phyloP scores from a whole-genome alignment of 2,888 invertebrate genomes.

The Enchytraeus crypticus region DNA sequence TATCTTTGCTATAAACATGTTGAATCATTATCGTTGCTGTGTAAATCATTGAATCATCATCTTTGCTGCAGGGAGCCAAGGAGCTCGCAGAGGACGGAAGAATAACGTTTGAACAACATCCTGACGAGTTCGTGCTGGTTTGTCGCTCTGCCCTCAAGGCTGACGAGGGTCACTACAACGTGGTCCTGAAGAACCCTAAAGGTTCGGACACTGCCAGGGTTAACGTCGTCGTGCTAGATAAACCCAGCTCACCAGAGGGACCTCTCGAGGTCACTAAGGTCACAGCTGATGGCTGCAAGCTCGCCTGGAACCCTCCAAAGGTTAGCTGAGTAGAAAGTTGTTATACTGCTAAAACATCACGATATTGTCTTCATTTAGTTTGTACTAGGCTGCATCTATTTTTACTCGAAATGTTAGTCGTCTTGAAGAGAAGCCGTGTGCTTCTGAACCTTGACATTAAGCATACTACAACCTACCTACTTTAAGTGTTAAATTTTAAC shows the following conservation, averaged over 20 bases:
- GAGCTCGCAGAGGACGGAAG: conserved; percentile 67
- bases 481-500: too few relatives aligned
- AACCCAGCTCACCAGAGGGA: conserved; percentile 76
- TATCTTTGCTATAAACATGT: too few relatives aligned
- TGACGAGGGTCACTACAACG: conserved; percentile 86
- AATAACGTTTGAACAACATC: conserved; percentile 60
- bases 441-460: too few relatives aligned
- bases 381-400: too few relatives aligned
- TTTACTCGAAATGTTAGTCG: too few relatives aligned
- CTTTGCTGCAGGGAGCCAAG: conserved; percentile 67
- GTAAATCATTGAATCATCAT: too few relatives aligned
- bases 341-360: too few relatives aligned
- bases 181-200: conserved; percentile 77
- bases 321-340: too few relatives aligned
- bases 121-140: conserved; percentile 36
- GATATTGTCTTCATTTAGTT: too few relatives aligned
- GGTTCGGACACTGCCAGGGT: conserved; percentile 86
- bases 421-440: too few relatives aligned
- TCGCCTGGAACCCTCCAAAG: conserved; percentile 56
- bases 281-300: conserved; percentile 85
- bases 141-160: conserved; percentile 72
- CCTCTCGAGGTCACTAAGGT: conserved; percentile 85
- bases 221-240: conserved; percentile 62
- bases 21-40: too few relatives aligned
- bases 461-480: too few relatives aligned